phyloP scores from a whole-genome alignment of 2,113 vertebrate species.

The Triplophysa siluroides region DNA sequence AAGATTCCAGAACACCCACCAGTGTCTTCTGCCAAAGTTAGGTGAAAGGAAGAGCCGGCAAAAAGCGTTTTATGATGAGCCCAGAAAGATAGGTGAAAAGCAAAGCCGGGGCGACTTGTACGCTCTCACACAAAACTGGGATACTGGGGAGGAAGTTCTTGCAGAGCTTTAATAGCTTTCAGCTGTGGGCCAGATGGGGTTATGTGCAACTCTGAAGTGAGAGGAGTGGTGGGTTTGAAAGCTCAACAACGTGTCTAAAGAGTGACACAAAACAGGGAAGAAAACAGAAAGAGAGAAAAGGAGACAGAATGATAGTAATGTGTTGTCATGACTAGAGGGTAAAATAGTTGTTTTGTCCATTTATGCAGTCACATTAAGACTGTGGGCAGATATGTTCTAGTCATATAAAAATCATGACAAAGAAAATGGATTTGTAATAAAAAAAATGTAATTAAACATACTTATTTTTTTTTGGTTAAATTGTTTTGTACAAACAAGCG shows the following conservation, averaged over 20 bases:
- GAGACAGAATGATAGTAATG: not conserved
- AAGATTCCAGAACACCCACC: conserved; percentile 47
- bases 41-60: not conserved
- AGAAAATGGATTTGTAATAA: too few species aligned
- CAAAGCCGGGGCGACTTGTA: conserved; percentile 64
- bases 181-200: conserved; percentile 78
- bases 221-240: conserved; percentile 64
- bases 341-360: not conserved
- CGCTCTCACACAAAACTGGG: conserved; percentile 59
- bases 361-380: not conserved
- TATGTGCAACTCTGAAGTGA: conserved; percentile 60
- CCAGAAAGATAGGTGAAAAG: conserved; percentile 53
- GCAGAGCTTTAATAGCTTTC: conserved; percentile 74
- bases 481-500: too few species aligned
- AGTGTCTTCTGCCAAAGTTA: conserved; percentile 17
- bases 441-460: too few species aligned
- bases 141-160: conserved; percentile 72
- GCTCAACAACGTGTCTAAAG: conserved; percentile 65
- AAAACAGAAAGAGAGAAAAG: not conserved
- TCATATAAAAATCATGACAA: too few species aligned
- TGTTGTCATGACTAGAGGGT: not conserved
- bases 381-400: too few species aligned
- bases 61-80: conserved; percentile 54
- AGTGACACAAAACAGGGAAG: conserved; percentile 31
- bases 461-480: too few species aligned